phyloP scores from a whole-genome alignment of 2,888 invertebrate genomes.

The Dolomedes plantarius region DNA sequence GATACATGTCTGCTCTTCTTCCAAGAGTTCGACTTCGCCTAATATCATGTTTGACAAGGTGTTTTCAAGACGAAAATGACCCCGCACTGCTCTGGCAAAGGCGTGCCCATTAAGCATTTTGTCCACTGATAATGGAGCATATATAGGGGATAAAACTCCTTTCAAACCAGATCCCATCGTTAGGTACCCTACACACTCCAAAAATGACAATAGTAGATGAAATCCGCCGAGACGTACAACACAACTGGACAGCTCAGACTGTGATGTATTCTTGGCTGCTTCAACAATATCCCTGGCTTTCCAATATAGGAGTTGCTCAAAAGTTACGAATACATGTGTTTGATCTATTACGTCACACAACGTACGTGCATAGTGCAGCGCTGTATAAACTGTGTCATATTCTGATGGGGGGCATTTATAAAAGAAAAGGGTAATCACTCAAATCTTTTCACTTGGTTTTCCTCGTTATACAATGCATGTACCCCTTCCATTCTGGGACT shows the following conservation, averaged over 20 bases:
- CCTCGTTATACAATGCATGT: not conserved
- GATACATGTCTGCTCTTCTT: too few species aligned
- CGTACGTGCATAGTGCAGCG: not conserved
- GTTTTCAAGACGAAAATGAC: too few species aligned
- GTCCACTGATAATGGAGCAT: not conserved
- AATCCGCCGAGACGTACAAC: not conserved
- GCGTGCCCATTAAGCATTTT: too few species aligned
- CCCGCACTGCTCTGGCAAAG: too few species aligned
- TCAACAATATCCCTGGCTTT: not conserved
- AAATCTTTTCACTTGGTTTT: not conserved
- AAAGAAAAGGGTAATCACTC: not conserved
- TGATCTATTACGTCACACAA: not conserved
- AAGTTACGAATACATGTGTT: not conserved
- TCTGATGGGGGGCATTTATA: not conserved
- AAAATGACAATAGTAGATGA: not conserved
- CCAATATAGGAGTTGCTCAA: not conserved
- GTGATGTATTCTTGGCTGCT: not conserved
- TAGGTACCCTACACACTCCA: not conserved
- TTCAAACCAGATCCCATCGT: not conserved
- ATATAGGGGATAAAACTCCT: too few species aligned
- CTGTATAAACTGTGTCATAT: not conserved
- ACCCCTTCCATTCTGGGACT: not conserved
- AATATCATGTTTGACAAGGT: too few species aligned
- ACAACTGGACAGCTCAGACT: constrained; percentile 1
- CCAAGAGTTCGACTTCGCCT: too few species aligned